phyloP scores from a whole-genome alignment of 2,113 vertebrate species.

The Fulica atra region DNA sequence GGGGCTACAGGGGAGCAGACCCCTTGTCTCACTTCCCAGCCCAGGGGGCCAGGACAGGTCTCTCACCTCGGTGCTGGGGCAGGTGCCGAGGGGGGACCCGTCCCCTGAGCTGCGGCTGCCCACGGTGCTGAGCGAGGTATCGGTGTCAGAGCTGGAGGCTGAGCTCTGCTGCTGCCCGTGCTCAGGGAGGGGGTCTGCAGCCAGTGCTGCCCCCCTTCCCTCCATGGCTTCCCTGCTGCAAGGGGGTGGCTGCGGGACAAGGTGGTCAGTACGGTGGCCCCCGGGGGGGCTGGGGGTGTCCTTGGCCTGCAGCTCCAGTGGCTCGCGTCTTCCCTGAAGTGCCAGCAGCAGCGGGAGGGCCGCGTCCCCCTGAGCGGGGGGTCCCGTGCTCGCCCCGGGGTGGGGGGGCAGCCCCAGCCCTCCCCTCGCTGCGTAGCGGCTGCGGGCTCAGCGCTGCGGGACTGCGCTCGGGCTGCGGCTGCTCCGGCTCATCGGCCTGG shows the following conservation, averaged over 20 bases:
- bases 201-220: rapidly evolving
- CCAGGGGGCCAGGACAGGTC: no score
- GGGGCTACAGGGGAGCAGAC: background rate
- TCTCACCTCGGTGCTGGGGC: rapidly evolving
- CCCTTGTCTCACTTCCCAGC: no score
- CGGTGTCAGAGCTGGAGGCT: conserved; percentile 7
- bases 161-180: background rate
- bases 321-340: rapidly evolving
- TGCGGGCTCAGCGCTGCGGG: background rate
- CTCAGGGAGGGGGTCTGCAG: background rate
- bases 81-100: background rate
- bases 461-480: conserved; percentile 72
- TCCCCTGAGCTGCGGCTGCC: conserved; percentile 66
- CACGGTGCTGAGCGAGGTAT: conserved; percentile 47
- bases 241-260: conserved; percentile 52
- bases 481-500: conserved; percentile 75
- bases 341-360: background rate
- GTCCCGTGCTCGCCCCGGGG: background rate
- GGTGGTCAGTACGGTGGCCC: background rate
- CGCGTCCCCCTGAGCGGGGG: background rate
- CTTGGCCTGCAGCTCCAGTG: background rate
- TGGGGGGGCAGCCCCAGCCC: no score
- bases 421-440: no score
- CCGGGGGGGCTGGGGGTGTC: background rate
- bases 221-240: conserved; percentile 52